A percentile compares a stretch with the other conserved stretches of the same genome.
Evolutionary conservation across 2,113 vertebrate species (phyloP).

Genomic region (Carettochelys insculpta): DNA sequence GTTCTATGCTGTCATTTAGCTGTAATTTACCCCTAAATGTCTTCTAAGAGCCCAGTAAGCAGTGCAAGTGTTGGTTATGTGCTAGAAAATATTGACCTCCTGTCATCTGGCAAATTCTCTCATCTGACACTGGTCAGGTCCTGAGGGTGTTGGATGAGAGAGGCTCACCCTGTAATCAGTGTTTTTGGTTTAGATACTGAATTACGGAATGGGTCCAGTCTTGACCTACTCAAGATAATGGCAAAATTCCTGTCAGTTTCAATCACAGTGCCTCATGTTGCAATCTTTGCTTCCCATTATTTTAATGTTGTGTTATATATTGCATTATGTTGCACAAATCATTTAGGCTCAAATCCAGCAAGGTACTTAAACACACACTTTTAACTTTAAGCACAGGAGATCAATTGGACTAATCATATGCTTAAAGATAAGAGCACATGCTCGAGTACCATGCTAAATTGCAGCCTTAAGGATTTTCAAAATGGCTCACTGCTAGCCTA

Average conservation of each 20-base stretch:
- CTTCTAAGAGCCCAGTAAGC: too few species aligned
- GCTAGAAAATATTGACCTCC: too few species aligned
- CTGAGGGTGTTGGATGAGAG: too few species aligned
- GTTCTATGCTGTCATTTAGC: too few species aligned
- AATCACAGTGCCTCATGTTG: neutral
- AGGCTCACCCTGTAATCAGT: too few species aligned
- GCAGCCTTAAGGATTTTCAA: neutral
- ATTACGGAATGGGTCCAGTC: neutral
- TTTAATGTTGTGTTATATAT: neutral
- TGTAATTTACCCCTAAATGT: too few species aligned
- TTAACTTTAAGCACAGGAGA: rapidly evolving
- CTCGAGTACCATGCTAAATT: neutral
- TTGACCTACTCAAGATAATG: rapidly evolving
- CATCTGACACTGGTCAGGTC: too few species aligned
- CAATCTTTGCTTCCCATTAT: neutral
- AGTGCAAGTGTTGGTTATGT: too few species aligned
- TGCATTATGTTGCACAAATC: neutral
- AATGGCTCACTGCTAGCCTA: neutral
- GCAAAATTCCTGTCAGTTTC: neutral
- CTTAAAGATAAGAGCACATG: neutral
- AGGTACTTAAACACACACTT: neutral
- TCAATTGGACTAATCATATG: neutral
- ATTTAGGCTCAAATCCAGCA: neutral
- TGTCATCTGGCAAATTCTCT: too few species aligned
- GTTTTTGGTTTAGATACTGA: rapidly evolving